Evolutionary conservation across 2,888 invertebrate species (phyloP), one percentile per base, ranked within the genome.

Genomic region (Steinernema hermaphroditum): DNA sequence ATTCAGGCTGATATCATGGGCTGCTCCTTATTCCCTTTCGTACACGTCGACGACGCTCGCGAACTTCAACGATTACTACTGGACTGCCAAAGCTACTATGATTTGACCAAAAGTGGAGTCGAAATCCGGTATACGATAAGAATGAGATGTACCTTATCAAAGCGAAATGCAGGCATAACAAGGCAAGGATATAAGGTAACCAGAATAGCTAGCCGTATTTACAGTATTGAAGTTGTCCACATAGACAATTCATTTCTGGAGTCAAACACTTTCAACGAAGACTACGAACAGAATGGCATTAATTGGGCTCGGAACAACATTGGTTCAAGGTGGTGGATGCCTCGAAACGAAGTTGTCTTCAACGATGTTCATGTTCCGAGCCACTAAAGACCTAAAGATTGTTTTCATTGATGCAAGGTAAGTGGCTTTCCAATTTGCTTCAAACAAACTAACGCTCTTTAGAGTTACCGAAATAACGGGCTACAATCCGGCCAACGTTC

Each of bases 291-390:
- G n/a, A n/a, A 62, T 62, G 62, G 62, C 32, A 8, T n/a, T 62
- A 8, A 62, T 62, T 27, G 27, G 29, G 1, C 2, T 62, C 8
- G 62, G 62, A 32, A 32, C 32, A 4, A 14, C 32, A 12, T 16
- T 62, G 16, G 62, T 32, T n/a, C 62, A 29, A 9, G 32, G 62
- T 14, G 62, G 62, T 29, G 62, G 34, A 32, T 19, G 2, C 34
- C 16, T 34, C 4, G 29, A 46, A n/a, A 19, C 29, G 22, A 32
- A 19, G 1, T 27, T 19, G 12, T 54, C 54, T 14, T 27, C 73
- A n/a, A 19, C 70, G 6, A 73, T 70, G 70, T 73, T 73, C 68
- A 70, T 73, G 70, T 73, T 73, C n/a, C 70, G 73, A 29, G 50
- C 73, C 24, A 70, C 34, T 2, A 37, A 37, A 14, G 62, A 69